Evolutionary conservation across 1,140 invertebrate genomes (phyloP), one percentile per base, ranked within the genome.

Genomic region (Spodoptera litura): DNA sequence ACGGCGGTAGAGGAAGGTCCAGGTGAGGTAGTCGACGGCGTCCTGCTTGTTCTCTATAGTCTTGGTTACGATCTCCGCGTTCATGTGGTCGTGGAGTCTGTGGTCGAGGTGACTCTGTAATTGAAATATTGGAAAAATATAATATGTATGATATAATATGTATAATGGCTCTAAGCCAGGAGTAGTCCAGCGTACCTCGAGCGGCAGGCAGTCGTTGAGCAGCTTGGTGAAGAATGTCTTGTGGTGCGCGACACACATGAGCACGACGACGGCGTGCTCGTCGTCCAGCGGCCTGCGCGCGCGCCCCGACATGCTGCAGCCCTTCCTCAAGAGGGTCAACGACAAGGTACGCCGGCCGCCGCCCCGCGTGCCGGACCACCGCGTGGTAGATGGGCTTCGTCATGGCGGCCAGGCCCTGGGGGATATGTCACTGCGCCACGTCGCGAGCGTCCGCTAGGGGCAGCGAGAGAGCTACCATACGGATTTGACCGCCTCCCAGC

Each of bases 11-110:
- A 99, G 94, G 95, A 99, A 99, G 0, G 99, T 99, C 99, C 99
- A 99, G 0, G 99, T 99, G 2, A 99, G 95, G 88, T 99, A 99
- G 95, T 99, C 99, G 0, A 99, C 99, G 0, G 99, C 99, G 94
- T 99, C 99, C 92, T 99, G 99, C 94, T 99, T 99, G 95, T 99
- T 99, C 93, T 99, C 99, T 89, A 99, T 99, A 0, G 99, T 99
- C 95, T 99, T 99, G 0, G 99, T 99, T 0, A 99, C 99, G 72
- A 99, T 99, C 95, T 99, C 99, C 0, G 99, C 99, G 95, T 99
- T 99, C 91, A 99, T 99, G 94, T 99, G 99, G 95, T 99, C 99
- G 93, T 99, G 99, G 3, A 99, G 95, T 82, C 98, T 96, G 88
- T 99, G 99, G 95, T 99, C 99, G 84, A 94, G 77, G 64, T 94